Percentiles rank a stretch among this genome's conserved stretches.
phyloP scores from a whole-genome alignment of 2,797 vertebrate species.

The Pitangus sulphuratus region DNA sequence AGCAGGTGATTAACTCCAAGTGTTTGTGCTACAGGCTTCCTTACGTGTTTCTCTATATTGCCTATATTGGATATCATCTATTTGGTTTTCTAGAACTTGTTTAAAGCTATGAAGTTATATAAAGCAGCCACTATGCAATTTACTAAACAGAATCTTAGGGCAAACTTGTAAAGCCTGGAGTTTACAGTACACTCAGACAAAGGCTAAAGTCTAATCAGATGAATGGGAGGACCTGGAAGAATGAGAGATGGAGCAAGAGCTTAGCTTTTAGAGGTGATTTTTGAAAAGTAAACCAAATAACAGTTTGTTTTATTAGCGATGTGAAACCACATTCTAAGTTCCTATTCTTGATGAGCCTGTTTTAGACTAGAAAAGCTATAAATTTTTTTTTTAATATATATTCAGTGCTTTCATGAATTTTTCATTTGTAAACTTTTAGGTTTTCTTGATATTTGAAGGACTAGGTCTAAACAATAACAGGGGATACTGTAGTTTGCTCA shows the following conservation, averaged over 20 bases:
- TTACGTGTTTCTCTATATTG: not conserved
- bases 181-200: not conserved
- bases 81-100: not conserved
- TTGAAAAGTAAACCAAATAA: not conserved
- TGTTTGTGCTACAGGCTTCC: not conserved
- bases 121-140: not conserved
- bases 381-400: not conserved
- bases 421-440: not conserved
- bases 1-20: conserved; percentile 80
- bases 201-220: not conserved
- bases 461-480: not conserved
- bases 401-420: not conserved
- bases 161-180: not conserved
- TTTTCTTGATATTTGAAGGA: not conserved
- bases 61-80: not conserved
- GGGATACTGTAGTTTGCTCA: not conserved
- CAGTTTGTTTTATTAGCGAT: not conserved
- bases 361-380: not conserved
- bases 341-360: not conserved
- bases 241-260: not conserved
- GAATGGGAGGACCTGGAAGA: not conserved
- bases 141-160: not conserved
- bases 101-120: not conserved
- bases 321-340: not conserved
- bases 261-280: not conserved